Base-by-base conservation (phyloP, 2,888 invertebrate species). In the Enoplolaimus lenunculus region DNA sequence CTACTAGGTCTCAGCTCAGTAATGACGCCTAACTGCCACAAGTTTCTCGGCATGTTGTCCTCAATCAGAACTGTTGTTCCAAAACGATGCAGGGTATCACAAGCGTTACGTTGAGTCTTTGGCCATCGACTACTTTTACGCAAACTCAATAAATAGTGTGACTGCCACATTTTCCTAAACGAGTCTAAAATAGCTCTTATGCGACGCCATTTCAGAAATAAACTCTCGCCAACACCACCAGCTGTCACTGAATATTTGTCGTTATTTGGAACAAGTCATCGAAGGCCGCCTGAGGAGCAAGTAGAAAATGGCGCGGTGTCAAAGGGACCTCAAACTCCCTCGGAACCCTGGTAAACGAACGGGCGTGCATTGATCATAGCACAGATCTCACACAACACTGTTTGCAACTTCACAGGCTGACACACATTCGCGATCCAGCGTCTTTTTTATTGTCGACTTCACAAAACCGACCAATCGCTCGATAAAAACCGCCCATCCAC, bases 111-210 rank as follows among this genome's bases (percentile, higher is more conserved):
- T 62, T 62, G 64, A 16, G 21, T 13, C 28, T 62, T 45, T 7
- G 45, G 13, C 64, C 13, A 13, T 3, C 79, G 13, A 45, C 7
- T 13, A 13, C 45, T 21, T 62, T 3, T 7, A 13, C 64, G 7
- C 3, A 62, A 26, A 29, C 64, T n/a, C 64, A 62, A 29, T 3
- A 62, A n/a, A 62, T 62, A 62, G 3, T 62, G 13, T 7, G 7
- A 13, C 3, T 26, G 28, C 64, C 64, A 62, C 7, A 3, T 29
- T 26, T 29, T 29, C 64, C 64, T 13, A 62, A 62, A 62, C 3
- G 64, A 62, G n/a, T 62, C 28, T 29, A 62, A 29, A 13, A 45
- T 13, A 13, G 45, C 7, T 45, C 21, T 7, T 13, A 45, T 45
- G 21, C 45, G 7, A 13, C 21, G 7, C 45, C 45, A 45, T n/a